Conservation (phyloP, 1,140 invertebrate species). For the Epicauta chinensis region DNA sequence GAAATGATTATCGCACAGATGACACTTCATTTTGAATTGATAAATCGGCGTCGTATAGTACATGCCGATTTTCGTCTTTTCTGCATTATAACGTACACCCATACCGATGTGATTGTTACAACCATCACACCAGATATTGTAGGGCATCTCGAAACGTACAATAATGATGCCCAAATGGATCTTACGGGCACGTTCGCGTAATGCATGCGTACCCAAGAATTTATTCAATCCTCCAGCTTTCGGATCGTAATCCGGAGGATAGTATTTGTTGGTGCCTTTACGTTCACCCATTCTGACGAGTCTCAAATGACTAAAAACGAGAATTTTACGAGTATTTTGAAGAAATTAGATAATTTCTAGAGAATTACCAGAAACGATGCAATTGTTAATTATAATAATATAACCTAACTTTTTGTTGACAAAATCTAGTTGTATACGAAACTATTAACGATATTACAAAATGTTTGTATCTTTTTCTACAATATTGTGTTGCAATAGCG, state of each 20-base stretch:
- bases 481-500: no score
- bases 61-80: constrained; percentile 98
- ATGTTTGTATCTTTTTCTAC: no score
- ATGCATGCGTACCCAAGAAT: constrained; percentile 89
- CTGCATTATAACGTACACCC: constrained; percentile 98
- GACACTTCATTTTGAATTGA: constrained; percentile 99
- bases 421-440: no score
- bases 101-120: constrained; percentile 98
- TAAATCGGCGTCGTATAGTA: constrained; percentile 98
- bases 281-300: constrained; percentile 82
- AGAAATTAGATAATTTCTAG: no score
- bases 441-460: no score
- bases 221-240: constrained; percentile 88
- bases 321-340: no score
- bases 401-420: no score
- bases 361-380: no score
- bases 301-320: no score
- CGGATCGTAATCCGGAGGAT: constrained; percentile 98
- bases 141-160: constrained; percentile 99
- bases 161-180: constrained; percentile 94
- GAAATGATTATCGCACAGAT: constrained; percentile 96
- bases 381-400: no score
- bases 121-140: constrained; percentile 98
- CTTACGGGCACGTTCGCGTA: constrained; percentile 92
- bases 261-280: constrained; percentile 96